These are phyloP conservation scores for Heloderma charlesbogerti DNA, from an alignment of 2,113 vertebrate genomes.

Conservation along the genomic window DNA sequence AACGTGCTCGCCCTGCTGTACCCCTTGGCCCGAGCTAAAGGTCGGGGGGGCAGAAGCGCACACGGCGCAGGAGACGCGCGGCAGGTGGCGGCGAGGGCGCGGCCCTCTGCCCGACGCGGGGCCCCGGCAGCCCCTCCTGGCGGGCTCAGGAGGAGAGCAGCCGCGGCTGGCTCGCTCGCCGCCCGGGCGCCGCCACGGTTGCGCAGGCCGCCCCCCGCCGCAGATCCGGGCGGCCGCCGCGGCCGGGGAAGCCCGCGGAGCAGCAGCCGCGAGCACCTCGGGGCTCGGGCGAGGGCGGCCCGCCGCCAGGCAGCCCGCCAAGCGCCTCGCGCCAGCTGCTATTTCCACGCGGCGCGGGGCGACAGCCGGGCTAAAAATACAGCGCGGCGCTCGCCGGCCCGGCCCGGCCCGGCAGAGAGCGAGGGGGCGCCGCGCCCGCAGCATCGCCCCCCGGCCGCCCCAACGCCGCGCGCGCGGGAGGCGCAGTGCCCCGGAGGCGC, in stretches of 20 bases:
- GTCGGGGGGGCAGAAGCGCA: neutral
- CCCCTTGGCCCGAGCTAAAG: neutral
- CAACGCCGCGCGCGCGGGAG: neutral
- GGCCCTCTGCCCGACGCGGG: no score
- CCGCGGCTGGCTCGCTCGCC: no score
- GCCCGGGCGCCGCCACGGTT: neutral
- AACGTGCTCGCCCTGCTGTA: neutral
- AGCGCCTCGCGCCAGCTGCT: slow-evolving; percentile 24
- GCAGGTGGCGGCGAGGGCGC: no score
- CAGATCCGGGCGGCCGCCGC: neutral
- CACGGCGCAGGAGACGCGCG: neutral
- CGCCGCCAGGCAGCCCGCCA: neutral
- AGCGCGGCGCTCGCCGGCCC: neutral
- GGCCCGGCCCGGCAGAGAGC: neutral
- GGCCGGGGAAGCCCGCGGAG: neutral
- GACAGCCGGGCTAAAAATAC: slow-evolving; percentile 30
- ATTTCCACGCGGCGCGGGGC: slow-evolving; percentile 3
- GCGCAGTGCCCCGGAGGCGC: neutral
- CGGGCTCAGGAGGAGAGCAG: no score
- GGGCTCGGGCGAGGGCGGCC: neutral
- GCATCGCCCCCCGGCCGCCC: neutral
- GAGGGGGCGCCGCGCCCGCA: neutral
- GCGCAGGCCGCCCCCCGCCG: neutral
- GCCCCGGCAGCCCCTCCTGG: no score
- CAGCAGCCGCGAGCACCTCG: neutral